Evolutionary conservation across 2,888 invertebrate species (phyloP).

Genomic region (Lacanobia oleracea): DNA sequence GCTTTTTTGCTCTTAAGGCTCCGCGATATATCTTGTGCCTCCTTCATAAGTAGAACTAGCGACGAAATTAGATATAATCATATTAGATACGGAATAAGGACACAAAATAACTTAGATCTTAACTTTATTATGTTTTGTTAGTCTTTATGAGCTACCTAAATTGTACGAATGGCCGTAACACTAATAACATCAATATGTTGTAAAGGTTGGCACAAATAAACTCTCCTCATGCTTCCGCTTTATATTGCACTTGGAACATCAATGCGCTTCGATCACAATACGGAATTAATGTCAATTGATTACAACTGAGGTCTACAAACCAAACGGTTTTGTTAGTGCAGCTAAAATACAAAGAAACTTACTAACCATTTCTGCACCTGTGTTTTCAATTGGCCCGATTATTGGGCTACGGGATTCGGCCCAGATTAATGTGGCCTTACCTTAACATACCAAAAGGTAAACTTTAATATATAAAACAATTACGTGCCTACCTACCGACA

Average conservation of each 20-base stretch:
- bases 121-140: conserved; percentile 20
- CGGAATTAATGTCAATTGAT: background rate
- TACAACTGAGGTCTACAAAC: background rate
- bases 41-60: conserved; percentile 42
- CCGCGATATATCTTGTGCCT: conserved; percentile 44
- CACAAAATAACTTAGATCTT: conserved; percentile 32
- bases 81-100: conserved; percentile 38
- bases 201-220: conserved; percentile 7
- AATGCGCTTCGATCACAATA: background rate
- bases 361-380: background rate
- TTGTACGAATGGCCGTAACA: background rate
- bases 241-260: background rate
- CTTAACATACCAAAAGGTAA: conserved; percentile 18
- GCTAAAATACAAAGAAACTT: background rate
- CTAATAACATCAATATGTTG: background rate
- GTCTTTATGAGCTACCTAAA: background rate
- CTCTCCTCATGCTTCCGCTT: background rate
- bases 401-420: conserved; percentile 7
- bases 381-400: conserved; percentile 2
- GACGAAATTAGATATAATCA: conserved; percentile 47
- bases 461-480: conserved; percentile 43
- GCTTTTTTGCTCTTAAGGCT: conserved; percentile 37
- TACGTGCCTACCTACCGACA: conserved; percentile 13
- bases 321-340: background rate
- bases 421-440: conserved; percentile 17